A percentile compares a stretch with the other conserved stretches of the same genome.
Evolutionary conservation across 2,888 invertebrate species (phyloP).

Genomic region (Trissolcus japonicus): DNA sequence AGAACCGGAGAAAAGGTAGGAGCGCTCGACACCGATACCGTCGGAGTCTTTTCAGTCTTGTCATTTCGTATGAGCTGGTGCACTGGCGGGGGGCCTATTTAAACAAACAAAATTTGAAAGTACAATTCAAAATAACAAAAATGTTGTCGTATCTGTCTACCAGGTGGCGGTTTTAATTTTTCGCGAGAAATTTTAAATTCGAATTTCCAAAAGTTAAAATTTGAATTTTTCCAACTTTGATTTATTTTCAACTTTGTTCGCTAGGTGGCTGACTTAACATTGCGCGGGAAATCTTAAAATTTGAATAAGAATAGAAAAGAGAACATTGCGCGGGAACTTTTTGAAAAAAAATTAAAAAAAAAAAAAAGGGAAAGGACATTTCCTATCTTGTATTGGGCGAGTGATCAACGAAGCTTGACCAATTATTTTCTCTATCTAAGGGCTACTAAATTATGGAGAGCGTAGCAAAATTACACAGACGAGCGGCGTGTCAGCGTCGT

Average conservation of each 20-base stretch:
- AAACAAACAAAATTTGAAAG: neutral
- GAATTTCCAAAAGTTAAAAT: no score
- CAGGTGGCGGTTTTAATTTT: no score
- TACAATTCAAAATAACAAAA: neutral
- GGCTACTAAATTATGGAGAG: constrained; percentile 19
- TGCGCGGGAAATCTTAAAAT: no score
- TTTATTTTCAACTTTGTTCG: no score
- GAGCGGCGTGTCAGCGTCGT: constrained; percentile 3
- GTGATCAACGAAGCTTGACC: constrained; percentile 4
- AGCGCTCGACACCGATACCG: constrained; percentile 74
- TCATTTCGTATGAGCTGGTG: constrained; percentile 75
- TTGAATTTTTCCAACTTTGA: no score
- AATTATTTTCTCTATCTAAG: constrained; percentile 26
- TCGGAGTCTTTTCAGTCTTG: constrained; percentile 75
- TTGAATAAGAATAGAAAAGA: no score
- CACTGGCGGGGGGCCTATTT: constrained; percentile 73
- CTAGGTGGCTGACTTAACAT: no score
- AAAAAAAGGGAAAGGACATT: no score
- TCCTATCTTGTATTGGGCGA: neutral
- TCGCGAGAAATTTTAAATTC: no score
- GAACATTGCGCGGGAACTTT: no score
- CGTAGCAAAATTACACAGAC: constrained; percentile 19
- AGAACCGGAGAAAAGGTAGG: constrained; percentile 74
- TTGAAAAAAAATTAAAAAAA: no score
- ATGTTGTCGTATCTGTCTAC: no score